These are phyloP conservation scores for Caenorhabditis sinica DNA, from an alignment of 2,888 invertebrate genomes.

Conservation along the genomic window DNA sequence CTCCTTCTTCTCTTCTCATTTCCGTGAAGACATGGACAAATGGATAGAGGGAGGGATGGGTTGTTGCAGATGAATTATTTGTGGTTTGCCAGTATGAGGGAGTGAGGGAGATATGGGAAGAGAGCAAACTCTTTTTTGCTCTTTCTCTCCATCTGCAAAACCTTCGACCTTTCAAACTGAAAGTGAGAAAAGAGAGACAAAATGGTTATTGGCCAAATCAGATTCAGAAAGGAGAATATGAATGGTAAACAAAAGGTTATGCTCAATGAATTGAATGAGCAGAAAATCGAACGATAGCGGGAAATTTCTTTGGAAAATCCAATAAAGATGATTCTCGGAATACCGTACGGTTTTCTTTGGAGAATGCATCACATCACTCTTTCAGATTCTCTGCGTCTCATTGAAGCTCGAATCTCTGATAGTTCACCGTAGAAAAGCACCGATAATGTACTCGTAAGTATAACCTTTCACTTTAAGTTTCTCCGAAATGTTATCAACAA, in stretches of 20 bases:
- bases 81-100: slow-evolving; percentile 22
- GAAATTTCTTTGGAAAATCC: not conserved
- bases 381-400: too few species aligned
- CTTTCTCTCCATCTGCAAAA: slow-evolving; percentile 26
- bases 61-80: slow-evolving; percentile 57
- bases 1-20: slow-evolving; percentile 26
- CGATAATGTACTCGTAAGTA: not conserved
- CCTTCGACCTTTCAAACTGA: slow-evolving; percentile 44
- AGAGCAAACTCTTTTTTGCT: slow-evolving; percentile 32
- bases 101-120: slow-evolving; percentile 3
- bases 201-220: slow-evolving; percentile 51
- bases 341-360: too few species aligned
- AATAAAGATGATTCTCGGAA: not conserved
- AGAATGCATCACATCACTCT: too few species aligned
- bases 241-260: slow-evolving; percentile 25
- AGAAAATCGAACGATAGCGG: not conserved
- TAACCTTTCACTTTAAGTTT: not conserved
- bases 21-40: slow-evolving; percentile 33
- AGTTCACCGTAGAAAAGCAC: not conserved
- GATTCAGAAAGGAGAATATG: slow-evolving; percentile 1
- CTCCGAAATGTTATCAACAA: not conserved
- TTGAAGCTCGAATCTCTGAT: too few species aligned
- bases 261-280: not conserved
- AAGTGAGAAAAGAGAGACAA: not conserved
- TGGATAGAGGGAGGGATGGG: slow-evolving; percentile 34